Conservation (phyloP, 2,797 vertebrate species). For the Alexandromys oeconomus region DNA sequence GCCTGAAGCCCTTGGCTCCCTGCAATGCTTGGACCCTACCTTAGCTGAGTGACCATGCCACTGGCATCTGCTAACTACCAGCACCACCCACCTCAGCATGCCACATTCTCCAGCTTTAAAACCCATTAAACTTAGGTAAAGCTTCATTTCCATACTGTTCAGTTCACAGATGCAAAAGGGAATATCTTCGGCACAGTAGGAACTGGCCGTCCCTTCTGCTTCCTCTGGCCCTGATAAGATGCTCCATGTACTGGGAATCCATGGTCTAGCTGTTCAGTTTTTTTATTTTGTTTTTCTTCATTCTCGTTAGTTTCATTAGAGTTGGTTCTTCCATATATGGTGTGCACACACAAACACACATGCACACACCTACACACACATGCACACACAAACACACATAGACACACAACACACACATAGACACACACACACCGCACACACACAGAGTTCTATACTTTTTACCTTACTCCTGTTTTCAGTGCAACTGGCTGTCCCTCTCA, state of each 20-base stretch:
- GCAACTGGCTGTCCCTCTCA: constrained; percentile 63
- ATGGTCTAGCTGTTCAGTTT: not conserved
- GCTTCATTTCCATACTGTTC: constrained; percentile 77
- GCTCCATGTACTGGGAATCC: not conserved
- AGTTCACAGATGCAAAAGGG: constrained; percentile 69
- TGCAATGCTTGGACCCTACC: not conserved
- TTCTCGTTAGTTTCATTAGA: constrained; percentile 60
- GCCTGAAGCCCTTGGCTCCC: not conserved
- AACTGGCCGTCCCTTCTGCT: constrained; percentile 71
- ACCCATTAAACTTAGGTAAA: constrained; percentile 75
- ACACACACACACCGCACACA: not conserved
- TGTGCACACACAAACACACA: not conserved
- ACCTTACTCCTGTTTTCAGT: constrained; percentile 68
- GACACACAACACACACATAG: no score
- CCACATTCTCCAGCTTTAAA: constrained; percentile 63
- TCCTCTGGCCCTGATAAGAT: constrained; percentile 73
- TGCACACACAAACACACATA: not conserved
- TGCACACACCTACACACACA: not conserved
- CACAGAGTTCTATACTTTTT: constrained; percentile 62
- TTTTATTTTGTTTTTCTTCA: not conserved
- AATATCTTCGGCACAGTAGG: constrained; percentile 66
- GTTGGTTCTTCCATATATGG: not conserved
- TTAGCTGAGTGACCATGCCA: constrained; percentile 62
- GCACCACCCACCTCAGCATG: not conserved
- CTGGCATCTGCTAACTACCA: constrained; percentile 64